Conservation (phyloP, 2,113 vertebrate genomes). For the Albula goreensis region DNA sequence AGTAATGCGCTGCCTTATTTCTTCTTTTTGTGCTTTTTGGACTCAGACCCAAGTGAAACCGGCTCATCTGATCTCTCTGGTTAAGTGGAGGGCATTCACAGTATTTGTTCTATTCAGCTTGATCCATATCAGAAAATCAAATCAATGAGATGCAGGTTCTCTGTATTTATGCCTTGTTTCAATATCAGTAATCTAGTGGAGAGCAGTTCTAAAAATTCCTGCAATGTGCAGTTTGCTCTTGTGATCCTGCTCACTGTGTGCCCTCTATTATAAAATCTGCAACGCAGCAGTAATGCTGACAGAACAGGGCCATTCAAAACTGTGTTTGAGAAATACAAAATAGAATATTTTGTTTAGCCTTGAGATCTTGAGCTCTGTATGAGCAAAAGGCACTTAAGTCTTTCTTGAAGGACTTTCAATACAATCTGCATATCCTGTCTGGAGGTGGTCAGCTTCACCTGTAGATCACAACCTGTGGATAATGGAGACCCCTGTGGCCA, state of each 20-base stretch:
- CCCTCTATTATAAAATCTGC: constrained; percentile 7
- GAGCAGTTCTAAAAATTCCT: not conserved
- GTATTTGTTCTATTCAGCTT: not conserved
- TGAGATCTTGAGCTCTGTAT: no score
- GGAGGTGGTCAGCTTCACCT: no score
- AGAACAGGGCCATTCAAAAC: not conserved
- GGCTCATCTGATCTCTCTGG: constrained; percentile 3
- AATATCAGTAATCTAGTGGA: not conserved
- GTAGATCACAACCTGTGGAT: no score
- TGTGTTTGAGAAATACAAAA: not conserved
- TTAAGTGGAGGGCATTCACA: not conserved
- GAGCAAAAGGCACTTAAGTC: no score
- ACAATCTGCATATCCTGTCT: no score
- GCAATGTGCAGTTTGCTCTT: not conserved
- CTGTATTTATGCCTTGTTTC: constrained; percentile 9
- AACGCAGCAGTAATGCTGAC: not conserved
- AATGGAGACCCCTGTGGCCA: no score
- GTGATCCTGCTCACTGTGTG: not conserved
- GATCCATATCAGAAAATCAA: constrained; percentile 22
- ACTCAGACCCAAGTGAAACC: constrained; percentile 9
- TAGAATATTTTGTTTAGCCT: not conserved
- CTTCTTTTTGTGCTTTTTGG: constrained; percentile 14
- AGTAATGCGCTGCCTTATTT: not conserved
- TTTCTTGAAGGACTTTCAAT: no score
- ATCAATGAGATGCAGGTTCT: not conserved